Conservation (phyloP, 2,888 invertebrate species). For the Rotaria macrura region DNA sequence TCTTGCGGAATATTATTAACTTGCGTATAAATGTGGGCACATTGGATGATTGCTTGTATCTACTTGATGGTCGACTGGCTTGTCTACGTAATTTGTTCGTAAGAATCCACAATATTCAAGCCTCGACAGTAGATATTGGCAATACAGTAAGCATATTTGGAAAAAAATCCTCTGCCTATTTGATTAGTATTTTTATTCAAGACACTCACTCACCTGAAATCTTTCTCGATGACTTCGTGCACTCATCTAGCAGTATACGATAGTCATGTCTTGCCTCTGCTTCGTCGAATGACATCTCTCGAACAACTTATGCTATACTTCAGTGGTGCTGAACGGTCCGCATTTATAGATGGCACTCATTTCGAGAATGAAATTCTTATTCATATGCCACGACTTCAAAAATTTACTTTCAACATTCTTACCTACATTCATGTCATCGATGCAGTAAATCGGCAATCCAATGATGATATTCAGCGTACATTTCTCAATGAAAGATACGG, state of each 20-base stretch:
- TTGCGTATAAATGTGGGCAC: background rate
- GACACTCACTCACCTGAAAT: background rate
- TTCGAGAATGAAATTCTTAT: background rate
- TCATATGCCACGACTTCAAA: background rate
- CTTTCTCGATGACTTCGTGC: background rate
- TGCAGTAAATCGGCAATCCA: background rate
- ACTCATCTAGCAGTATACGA: background rate
- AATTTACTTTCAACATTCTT: background rate
- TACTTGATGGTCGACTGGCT: background rate
- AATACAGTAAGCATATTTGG: background rate
- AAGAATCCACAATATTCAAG: background rate
- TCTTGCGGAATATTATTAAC: background rate
- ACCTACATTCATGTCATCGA: background rate
- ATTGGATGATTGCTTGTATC: background rate
- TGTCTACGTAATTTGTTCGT: background rate
- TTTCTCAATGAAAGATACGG: background rate
- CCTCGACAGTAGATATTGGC: background rate
- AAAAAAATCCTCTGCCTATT: background rate
- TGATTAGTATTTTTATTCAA: background rate
- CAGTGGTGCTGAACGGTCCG: no score
- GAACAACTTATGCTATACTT: background rate
- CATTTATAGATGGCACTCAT: background rate
- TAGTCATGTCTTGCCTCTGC: background rate
- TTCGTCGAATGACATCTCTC: background rate
- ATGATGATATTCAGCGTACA: background rate